These are phyloP conservation scores for Synergus gifuensis DNA, from an alignment of 2,888 invertebrate genomes.

Conservation along the genomic window DNA sequence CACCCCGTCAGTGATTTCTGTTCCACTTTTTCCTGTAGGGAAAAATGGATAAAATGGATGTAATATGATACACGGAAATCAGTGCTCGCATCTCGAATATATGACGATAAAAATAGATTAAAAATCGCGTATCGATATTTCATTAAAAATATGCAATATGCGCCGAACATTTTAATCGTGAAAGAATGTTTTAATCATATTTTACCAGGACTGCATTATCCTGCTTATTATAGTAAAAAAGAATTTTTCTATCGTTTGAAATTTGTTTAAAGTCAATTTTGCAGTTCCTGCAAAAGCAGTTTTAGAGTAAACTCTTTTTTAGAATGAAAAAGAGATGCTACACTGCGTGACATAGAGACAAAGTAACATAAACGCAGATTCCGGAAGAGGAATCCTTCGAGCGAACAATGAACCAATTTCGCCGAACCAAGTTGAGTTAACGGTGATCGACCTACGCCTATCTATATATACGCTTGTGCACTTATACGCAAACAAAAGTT, in stretches of 20 bases:
- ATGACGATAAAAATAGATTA: neutral
- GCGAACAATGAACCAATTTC: conserved; percentile 53
- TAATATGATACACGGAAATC: neutral
- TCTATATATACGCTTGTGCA: conserved; percentile 22
- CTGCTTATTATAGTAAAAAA: neutral
- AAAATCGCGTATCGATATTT: neutral
- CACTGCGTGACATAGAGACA: neutral
- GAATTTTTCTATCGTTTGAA: too few relatives aligned
- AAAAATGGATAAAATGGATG: neutral
- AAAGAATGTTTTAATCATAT: neutral
- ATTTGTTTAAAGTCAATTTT: too few relatives aligned
- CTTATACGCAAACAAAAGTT: conserved; percentile 42
- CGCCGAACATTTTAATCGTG: neutral
- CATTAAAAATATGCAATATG: neutral
- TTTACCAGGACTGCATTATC: neutral
- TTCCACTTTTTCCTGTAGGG: neutral
- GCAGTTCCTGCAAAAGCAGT: neutral
- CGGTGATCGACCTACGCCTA: conserved; percentile 52
- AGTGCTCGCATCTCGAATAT: neutral
- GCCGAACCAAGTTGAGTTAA: conserved; percentile 49
- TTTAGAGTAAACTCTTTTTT: neutral
- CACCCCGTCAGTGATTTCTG: neutral
- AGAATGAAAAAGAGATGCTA: conserved; percentile 2
- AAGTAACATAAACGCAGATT: conserved; percentile 33
- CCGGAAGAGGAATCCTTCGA: conserved; percentile 50